Base-by-base conservation (phyloP, 2,113 vertebrate species). In the Indri indri region DNA sequence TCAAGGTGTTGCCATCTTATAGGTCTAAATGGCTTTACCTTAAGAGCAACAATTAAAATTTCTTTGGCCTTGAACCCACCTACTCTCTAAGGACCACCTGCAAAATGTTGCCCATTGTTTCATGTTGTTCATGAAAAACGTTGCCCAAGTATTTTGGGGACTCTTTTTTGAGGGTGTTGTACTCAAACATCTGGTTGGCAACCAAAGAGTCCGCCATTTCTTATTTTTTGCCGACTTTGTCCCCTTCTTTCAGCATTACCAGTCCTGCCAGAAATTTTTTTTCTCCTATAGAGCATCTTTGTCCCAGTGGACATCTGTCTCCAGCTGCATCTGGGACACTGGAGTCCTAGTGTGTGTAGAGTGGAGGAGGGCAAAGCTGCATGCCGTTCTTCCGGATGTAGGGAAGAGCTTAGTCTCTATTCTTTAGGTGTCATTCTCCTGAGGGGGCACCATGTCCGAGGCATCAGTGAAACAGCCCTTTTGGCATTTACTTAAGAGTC, bases 311-410 rank as follows among this genome's bases (percentile, higher is more conserved):
- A 6, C 17, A n/a, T 18, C 20, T 17, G 32, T 70, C 23, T 94
- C 30, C 52, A 45, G 32, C 8, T 11, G 22, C 13, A 63, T 23
- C 27, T 82, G 32, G 54, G 77, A 80, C 27, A 7, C 61, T 14
- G 32, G 37, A 30, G 3, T 32, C 54, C 37, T 52, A 18, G 45
- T 23, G 4, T 70, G 20, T 16, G 6, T 22, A 52, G 27, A 20
- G 22, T 23, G 17, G 6, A 50, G 14, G 14, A 7, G 1, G 6
- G 13, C 0, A 20, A 66, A 68, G 42, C n/a, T 22, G 3, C 30
- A 23, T 25, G 3, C 1, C 2, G 12, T 74, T 77, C 8, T 87
- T 50, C 61, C 1, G 8, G 34, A 12, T 2, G 5, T 23, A 25
- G 37, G 20, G 20, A 65, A 77, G 11, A 45, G 73, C 17, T 20